phyloP scores from a whole-genome alignment of 2,797 vertebrate species.

The Amazona finschi region DNA sequence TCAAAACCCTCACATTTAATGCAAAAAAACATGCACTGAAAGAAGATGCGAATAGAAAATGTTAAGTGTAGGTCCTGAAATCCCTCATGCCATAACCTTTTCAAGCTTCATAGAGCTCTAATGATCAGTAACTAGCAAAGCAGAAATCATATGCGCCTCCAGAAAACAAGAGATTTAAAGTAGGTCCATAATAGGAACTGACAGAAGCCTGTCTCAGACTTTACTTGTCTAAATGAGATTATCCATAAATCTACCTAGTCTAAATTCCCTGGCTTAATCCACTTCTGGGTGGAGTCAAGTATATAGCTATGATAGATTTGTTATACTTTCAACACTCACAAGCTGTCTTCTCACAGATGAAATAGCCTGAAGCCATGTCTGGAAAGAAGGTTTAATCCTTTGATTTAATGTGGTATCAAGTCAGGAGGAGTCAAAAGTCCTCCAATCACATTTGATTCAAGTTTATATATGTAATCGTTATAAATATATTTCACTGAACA shows the following conservation, averaged over 20 bases:
- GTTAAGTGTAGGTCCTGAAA: not conserved
- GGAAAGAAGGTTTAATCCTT: constrained; percentile 26
- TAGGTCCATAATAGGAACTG: not conserved
- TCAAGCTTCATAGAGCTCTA: not conserved
- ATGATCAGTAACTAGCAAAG: not conserved
- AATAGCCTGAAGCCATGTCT: constrained; percentile 33
- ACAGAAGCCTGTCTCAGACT: not conserved
- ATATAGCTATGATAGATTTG: not conserved
- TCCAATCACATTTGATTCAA: not conserved
- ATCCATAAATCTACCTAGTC: not conserved
- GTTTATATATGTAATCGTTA: not conserved
- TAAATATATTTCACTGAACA: not conserved
- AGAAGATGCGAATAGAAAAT: not conserved
- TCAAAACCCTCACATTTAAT: not conserved
- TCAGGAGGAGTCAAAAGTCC: not conserved
- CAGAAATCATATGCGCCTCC: not conserved
- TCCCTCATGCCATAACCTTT: not conserved
- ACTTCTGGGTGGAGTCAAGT: not conserved
- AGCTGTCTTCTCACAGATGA: not conserved
- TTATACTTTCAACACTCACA: not conserved
- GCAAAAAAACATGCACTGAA: not conserved
- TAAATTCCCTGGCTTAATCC: not conserved
- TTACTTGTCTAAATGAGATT: not conserved
- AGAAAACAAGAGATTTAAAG: not conserved
- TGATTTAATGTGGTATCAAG: not conserved